Base-by-base conservation (phyloP, 2,113 vertebrate genomes). In the Rhizomys pruinosus region DNA sequence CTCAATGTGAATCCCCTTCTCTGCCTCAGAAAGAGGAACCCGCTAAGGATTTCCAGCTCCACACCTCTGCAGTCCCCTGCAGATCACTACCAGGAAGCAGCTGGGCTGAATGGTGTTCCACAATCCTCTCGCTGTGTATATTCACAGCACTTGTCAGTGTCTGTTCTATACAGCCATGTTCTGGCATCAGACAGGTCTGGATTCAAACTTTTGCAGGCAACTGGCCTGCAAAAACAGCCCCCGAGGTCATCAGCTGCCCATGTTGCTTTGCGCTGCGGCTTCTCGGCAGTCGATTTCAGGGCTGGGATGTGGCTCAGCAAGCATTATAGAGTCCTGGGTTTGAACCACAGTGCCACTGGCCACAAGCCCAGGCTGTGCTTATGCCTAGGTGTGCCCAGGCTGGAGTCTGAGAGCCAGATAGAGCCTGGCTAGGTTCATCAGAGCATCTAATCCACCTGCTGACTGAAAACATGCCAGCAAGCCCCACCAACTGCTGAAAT, bases 401-500 rank as follows among this genome's bases (percentile, higher is more conserved):
- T 37, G 44, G 80, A 86, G 76, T 37, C 3, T 23, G 39, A 3
- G 73, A 81, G 55, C 44, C 59, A 22, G 42, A 37, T 34, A 39
- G 9, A 39, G 57, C 76, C 77, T 42, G 13, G 23, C 32, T 61
- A 29, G 47, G 15, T 34, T 63, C 27, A 34, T 59, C 64, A 44
- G 27, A 3, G 16, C 44, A 11, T 42, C 25, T 61, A 72, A 39
- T 34, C 44, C 15, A 17, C 42, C 82, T 34, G 37, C 3, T 72
- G 73, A 78, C n/a, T 22, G 25, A 68, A 81, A 87, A 73, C n/a
- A 0, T 32, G 5, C n/a, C n/a, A 52, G 55, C 4, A 61, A 84
- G 42, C 8, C 52, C 13, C 1, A 3, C 15, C 3, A 42, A 39
- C 32, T 2, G 19, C 47, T 12, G 0, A 11, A 25, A 20, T 4